Conservation (phyloP, 2,888 invertebrate species). For the Disparrhopalites patrizii region DNA sequence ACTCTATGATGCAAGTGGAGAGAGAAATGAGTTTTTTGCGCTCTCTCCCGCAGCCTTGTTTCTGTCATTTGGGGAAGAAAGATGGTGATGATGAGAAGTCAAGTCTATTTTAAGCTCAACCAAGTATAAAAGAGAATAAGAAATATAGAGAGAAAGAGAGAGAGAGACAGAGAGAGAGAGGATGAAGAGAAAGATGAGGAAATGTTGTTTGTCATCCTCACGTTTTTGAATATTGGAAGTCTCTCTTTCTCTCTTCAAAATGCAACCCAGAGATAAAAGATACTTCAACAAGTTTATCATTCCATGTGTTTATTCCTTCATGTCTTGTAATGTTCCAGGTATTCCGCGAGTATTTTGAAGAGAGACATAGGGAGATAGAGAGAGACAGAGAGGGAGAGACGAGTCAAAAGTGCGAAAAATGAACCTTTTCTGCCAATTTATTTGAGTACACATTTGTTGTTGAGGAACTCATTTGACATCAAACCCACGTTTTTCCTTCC, state of each 20-base stretch:
- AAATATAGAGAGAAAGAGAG: no score
- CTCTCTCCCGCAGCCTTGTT: slow-evolving; percentile 5
- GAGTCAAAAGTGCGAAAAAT: neutral
- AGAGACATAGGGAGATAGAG: no score
- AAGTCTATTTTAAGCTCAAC: slow-evolving; percentile 16
- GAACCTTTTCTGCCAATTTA: neutral
- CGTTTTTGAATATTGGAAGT: slow-evolving; percentile 5
- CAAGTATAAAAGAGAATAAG: neutral
- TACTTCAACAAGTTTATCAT: slow-evolving; percentile 2
- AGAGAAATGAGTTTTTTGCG: neutral
- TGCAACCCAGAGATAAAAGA: neutral
- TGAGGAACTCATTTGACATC: neutral
- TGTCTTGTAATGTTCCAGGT: slow-evolving; percentile 2
- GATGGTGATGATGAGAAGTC: slow-evolving; percentile 17
- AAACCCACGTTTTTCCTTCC: neutral
- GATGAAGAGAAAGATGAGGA: no score
- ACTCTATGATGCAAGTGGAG: no score
- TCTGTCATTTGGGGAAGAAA: slow-evolving; percentile 5
- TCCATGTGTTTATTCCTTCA: neutral
- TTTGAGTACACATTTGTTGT: neutral
- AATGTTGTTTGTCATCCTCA: slow-evolving; percentile 1
- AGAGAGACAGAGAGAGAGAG: no score
- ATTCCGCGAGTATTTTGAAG: no score
- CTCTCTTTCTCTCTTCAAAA: neutral
- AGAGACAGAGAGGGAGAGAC: no score